Evolutionary conservation across 2,888 invertebrate species (phyloP), one percentile per base, ranked within the genome.

Genomic region (Rutpela maculata): DNA sequence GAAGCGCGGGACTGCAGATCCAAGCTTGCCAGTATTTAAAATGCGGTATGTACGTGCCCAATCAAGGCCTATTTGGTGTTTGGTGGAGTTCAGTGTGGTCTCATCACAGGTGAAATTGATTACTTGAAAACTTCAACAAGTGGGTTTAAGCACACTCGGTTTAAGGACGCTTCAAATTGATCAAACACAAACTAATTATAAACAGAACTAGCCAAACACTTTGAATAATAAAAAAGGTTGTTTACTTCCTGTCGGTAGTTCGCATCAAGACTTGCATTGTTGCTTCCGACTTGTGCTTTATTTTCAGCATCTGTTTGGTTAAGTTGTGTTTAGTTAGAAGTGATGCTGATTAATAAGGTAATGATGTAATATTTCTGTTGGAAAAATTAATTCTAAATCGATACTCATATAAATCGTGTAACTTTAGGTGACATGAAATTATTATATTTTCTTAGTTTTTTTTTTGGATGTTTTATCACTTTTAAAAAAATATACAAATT

Each of bases 11-110:
- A 12, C 7, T 59, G 59, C 18, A 43, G 38, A 43, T 38, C 19
- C 0, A n/a, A 17, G 35, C 19, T 11, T 38, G 18, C 1, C 19
- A 43, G 11, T 65, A 65, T 43, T 38, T 65, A 65, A 38, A 65
- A 65, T 38, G 43, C 10, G 31, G 26, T 50, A 5, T 43, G 71
- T 67, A 74, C 77, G 74, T 77, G 77, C 74, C 60, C 71, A 77
- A 77, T 77, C 71, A 71, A 71, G 74, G 67, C 66, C 74, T 71
- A 71, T 77, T 77, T 77, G 71, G 77, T 70, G 56, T 77, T 77
- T 71, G 62, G 31, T 60, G 1, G 55, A 60, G 74, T 74, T 69
- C 22, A 60, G 68, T 74, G 67, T 62, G 70, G 70, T 60, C 66
- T 77, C 73, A 70, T 66, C 35, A 66, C 66, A 59, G 65, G 38